Evolutionary conservation across 2,888 invertebrate genomes (phyloP), one percentile per base, ranked within the genome.

Genomic region (Cephus spinipes): DNA sequence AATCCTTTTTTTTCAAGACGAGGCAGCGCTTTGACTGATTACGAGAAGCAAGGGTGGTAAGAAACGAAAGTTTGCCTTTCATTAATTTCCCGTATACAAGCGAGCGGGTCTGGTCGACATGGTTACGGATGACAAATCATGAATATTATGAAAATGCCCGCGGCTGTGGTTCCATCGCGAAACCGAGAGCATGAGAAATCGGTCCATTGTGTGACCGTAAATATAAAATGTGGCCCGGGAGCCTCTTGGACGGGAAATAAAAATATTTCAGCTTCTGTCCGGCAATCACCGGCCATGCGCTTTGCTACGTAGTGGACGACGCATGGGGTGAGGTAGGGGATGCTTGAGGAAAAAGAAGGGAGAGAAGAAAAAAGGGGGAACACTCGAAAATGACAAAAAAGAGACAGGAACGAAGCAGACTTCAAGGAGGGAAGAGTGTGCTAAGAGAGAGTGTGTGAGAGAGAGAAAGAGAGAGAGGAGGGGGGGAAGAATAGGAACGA

Each of bases 151-250:
- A 83, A 82, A 83, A 83, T 81, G 76, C 80, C 73, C 81, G 40
- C 75, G 76, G 68, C 77, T 33, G 75, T 78, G 79, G 82, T 76
- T 78, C 78, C 73, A 11, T 12, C 79, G 75, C 80, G 81, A 82
- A 82, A 80, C 80, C 82, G 81, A 80, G 82, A 80, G 85, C 85
- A 86, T 85, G 87, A 87, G 82, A 86, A 85, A 86, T 86, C 84
- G 81, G 83, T 82, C 82, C 82, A 85, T 87, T 85, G 85, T 84
- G 83, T 81, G 80, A 76, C 74, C 77, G 81, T 81, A 82, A 81
- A 83, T 83, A 80, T 82, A 83, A 81, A 81, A 76, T 81, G 81
- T 79, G 68, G 80, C 80, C 78, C 77, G 23, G 55, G 55, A 55
- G 55, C 55, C 81, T 79, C 80, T 81, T 80, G 81, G 79, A 77